Conservation (phyloP, 2,888 invertebrate species). For the Acronicta aceris region DNA sequence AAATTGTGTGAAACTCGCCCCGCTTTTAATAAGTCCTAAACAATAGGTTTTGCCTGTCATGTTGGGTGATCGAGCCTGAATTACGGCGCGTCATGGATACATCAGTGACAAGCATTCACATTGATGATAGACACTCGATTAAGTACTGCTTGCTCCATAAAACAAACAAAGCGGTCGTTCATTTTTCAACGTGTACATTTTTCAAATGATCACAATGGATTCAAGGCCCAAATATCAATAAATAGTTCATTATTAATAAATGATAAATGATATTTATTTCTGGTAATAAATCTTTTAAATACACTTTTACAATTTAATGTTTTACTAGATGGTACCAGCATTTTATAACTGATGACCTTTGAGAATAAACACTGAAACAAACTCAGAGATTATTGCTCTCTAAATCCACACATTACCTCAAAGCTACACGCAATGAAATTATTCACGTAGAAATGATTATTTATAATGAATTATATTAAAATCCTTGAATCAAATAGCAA, state of each 20-base stretch:
- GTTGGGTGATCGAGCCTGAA: constrained; percentile 30
- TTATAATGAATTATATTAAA: no score
- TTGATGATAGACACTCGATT: constrained; percentile 55
- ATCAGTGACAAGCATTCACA: constrained; percentile 52
- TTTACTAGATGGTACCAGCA: no score
- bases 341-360: no score
- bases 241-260: background rate
- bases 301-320: no score
- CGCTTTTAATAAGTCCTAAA: constrained; percentile 44
- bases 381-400: no score
- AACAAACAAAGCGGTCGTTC: constrained; percentile 31
- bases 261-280: no score
- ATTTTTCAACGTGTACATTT: constrained; percentile 26
- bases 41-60: constrained; percentile 52
- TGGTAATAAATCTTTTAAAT: no score
- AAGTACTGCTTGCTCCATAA: constrained; percentile 38
- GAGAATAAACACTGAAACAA: no score
- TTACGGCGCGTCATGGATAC: constrained; percentile 42
- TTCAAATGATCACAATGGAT: constrained; percentile 11
- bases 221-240: constrained; percentile 1
- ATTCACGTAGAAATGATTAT: no score
- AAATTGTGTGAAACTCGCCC: constrained; percentile 32
- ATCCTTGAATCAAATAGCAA: no score
- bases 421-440: no score
- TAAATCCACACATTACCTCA: no score